These are phyloP conservation scores for Anolis apletophallus DNA, from an alignment of 2,797 vertebrate genomes.

Conservation along the genomic window DNA sequence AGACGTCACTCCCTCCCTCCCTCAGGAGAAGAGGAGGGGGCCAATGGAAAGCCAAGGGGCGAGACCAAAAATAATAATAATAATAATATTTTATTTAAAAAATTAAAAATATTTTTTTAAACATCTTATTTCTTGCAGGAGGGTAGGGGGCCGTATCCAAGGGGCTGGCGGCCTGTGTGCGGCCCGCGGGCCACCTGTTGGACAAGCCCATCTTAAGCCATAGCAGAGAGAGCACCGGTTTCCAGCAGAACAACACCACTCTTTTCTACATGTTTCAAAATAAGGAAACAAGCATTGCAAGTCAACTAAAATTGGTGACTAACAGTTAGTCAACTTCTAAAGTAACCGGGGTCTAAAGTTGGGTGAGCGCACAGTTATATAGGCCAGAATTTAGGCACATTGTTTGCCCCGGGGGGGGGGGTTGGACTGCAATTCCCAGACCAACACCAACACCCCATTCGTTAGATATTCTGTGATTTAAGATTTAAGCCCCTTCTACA, in stretches of 20 bases:
- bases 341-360: neutral
- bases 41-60: no score
- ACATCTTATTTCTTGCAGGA: no score
- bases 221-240: neutral
- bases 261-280: neutral
- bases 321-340: neutral
- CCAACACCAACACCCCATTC: neutral
- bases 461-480: neutral
- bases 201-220: neutral
- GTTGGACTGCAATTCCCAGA: neutral
- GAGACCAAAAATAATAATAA: no score
- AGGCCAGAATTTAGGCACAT: neutral
- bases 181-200: no score
- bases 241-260: neutral
- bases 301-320: neutral
- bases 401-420: no score
- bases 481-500: neutral
- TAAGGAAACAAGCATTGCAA: neutral
- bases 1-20: no score
- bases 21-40: no score
- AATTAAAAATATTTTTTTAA: no score
- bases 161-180: no score
- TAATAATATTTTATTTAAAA: no score
- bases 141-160: no score
- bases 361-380: neutral